phyloP scores from a whole-genome alignment of 2,888 invertebrate genomes.

The Eupithecia tripunctaria region DNA sequence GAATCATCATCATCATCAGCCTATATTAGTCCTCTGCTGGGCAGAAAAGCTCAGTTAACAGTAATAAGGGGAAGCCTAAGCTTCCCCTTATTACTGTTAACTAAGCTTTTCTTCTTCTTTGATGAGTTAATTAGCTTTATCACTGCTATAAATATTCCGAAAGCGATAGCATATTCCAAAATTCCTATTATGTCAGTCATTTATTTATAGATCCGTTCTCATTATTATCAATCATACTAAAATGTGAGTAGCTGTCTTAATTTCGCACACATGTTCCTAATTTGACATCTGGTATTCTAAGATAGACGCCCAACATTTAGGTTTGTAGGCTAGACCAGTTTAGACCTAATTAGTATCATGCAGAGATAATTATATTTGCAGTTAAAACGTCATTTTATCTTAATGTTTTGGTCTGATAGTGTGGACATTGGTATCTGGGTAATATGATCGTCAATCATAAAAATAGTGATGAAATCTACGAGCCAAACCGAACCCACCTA shows the following conservation, averaged over 20 bases:
- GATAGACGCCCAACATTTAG: slow-evolving; percentile 36
- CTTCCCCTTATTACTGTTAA: too few relatives aligned
- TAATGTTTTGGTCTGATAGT: neutral
- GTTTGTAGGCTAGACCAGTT: slow-evolving; percentile 41
- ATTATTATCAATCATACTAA: slow-evolving; percentile 40
- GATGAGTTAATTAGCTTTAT: neutral
- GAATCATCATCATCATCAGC: too few relatives aligned
- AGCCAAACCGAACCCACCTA: too few relatives aligned
- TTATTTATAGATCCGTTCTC: slow-evolving; percentile 36
- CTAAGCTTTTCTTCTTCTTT: too few relatives aligned
- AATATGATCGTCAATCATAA: neutral
- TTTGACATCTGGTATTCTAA: slow-evolving; percentile 38
- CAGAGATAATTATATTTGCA: slow-evolving; percentile 10
- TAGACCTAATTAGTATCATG: slow-evolving; percentile 30
- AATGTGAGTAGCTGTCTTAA: slow-evolving; percentile 19
- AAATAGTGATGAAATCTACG: neutral
- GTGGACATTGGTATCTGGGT: neutral
- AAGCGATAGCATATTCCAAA: neutral
- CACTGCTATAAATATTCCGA: neutral
- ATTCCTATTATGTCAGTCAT: slow-evolving; percentile 26
- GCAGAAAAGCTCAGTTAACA: too few relatives aligned
- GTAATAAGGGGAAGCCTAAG: too few relatives aligned
- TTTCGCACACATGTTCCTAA: slow-evolving; percentile 43
- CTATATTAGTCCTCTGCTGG: too few relatives aligned
- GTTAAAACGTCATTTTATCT: neutral